Evolutionary conservation across 2,888 invertebrate species (phyloP).

Genomic region (Ectropis crepuscularia): DNA sequence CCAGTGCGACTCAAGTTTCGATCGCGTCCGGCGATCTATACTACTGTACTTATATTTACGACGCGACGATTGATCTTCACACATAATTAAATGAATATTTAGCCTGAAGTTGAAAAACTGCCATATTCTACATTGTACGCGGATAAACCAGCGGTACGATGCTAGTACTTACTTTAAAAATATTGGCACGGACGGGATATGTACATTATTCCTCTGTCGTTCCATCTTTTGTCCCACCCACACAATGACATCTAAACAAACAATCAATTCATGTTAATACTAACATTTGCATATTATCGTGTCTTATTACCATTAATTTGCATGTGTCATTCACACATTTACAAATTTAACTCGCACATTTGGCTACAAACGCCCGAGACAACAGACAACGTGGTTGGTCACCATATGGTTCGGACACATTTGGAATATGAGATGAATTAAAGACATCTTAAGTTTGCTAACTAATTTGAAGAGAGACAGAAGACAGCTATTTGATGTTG

Average conservation of each 20-base stretch:
- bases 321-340: slow-evolving; percentile 49
- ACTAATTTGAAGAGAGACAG: too few relatives aligned
- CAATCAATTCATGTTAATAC: slow-evolving; percentile 36
- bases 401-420: slow-evolving; percentile 32
- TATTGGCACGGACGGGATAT: too few relatives aligned
- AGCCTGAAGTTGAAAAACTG: too few relatives aligned
- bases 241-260: slow-evolving; percentile 41
- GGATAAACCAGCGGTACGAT: too few relatives aligned
- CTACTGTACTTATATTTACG: too few relatives aligned
- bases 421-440: neutral
- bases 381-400: slow-evolving; percentile 37
- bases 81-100: too few relatives aligned
- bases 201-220: neutral
- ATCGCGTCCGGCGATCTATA: too few relatives aligned
- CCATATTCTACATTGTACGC: too few relatives aligned
- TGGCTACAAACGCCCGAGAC: slow-evolving; percentile 34
- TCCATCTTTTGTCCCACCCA: slow-evolving; percentile 15
- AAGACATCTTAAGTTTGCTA: neutral
- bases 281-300: slow-evolving; percentile 40
- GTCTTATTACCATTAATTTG: slow-evolving; percentile 47
- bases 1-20: too few relatives aligned
- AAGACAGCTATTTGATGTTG: too few relatives aligned
- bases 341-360: slow-evolving; percentile 45
- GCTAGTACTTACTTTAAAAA: too few relatives aligned
- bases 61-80: too few relatives aligned